Conservation (phyloP, 2,888 invertebrate species). For the Tetramorium bicarinatum region DNA sequence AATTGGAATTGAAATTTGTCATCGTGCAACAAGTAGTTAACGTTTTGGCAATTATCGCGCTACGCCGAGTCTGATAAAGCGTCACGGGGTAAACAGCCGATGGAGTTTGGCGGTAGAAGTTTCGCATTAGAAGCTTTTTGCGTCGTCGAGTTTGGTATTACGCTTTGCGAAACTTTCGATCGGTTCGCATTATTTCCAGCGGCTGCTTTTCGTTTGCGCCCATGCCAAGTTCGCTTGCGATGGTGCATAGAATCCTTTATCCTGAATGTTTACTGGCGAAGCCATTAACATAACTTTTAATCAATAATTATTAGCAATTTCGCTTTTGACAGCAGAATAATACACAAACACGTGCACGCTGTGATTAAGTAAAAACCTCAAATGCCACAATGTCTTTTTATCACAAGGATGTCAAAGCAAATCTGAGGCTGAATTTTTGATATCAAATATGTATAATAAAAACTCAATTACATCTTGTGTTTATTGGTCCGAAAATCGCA, state of each 20-base stretch:
- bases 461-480: background rate
- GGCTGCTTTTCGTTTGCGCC: background rate
- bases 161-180: constrained; percentile 38
- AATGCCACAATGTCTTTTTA: background rate
- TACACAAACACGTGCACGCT: background rate
- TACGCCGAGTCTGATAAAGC: constrained; percentile 15
- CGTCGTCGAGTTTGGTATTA: constrained; percentile 17
- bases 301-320: constrained; percentile 17
- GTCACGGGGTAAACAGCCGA: constrained; percentile 1
- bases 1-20: constrained; percentile 42
- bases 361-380: background rate
- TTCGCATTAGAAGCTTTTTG: constrained; percentile 35
- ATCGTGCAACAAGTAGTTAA: constrained; percentile 45
- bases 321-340: background rate
- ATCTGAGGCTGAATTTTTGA: background rate
- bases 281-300: constrained; percentile 12
- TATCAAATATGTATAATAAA: background rate
- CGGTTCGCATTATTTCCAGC: constrained; percentile 33
- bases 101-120: constrained; percentile 15
- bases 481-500: background rate
- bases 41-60: constrained; percentile 39
- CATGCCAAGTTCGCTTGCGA: constrained; percentile 10
- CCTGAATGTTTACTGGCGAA: background rate
- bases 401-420: background rate
- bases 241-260: background rate